A percentile compares a stretch with the other conserved stretches of the same genome.
Evolutionary conservation across 92 coral and sea anemone genomes (phyloP).

Genomic region (Zoanthus sansibaricus): DNA sequence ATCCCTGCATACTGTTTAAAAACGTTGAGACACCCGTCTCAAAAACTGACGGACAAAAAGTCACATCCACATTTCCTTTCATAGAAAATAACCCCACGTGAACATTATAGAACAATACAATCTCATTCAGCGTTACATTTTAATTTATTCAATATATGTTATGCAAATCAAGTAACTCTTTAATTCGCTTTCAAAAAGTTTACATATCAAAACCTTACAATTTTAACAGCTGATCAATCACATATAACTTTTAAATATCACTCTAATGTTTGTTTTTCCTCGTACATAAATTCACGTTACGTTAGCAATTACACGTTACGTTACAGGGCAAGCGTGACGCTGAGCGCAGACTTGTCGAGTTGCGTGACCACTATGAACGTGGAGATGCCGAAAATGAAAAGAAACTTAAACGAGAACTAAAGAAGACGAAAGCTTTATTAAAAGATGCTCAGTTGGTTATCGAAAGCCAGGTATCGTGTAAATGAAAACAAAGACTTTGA

Average conservation of each 20-base stretch:
- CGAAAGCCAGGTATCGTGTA: constrained; percentile 74
- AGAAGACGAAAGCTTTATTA: constrained; percentile 92
- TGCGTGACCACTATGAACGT: constrained; percentile 88
- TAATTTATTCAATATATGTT: not conserved
- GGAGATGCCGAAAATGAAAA: constrained; percentile 81
- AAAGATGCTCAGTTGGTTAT: constrained; percentile 94
- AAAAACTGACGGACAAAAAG: too few species aligned
- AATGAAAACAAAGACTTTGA: too few species aligned
- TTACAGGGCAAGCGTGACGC: constrained; percentile 85
- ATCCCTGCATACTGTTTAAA: too few species aligned
- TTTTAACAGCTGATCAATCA: not conserved
- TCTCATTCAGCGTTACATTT: not conserved
- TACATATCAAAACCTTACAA: not conserved
- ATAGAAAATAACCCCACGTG: not conserved
- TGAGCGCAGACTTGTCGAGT: constrained; percentile 87
- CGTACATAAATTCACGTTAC: constrained; percentile 45
- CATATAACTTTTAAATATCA: not conserved
- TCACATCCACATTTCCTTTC: too few species aligned
- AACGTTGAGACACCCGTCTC: too few species aligned
- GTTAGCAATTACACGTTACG: constrained; percentile 54
- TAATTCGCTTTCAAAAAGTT: not conserved
- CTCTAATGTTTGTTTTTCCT: constrained; percentile 4
- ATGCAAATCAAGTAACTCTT: not conserved
- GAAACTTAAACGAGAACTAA: constrained; percentile 88
- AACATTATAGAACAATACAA: not conserved